A percentile compares a stretch with the other conserved stretches of the same genome.
These are phyloP conservation scores for Eumeta japonica DNA, from an alignment of 1,140 invertebrate species.

Conservation along the genomic window DNA sequence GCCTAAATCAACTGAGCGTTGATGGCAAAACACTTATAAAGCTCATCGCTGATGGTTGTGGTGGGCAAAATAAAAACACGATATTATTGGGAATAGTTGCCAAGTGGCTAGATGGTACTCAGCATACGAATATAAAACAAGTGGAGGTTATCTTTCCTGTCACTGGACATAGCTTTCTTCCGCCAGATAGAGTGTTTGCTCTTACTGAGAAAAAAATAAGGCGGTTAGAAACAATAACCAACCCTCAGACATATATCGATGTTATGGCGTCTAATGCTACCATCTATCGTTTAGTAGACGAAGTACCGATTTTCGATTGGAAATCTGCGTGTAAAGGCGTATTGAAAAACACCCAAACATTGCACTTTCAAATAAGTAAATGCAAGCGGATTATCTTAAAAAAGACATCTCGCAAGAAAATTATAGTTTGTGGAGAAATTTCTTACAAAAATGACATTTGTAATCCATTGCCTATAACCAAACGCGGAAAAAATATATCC, in stretches of 20 bases:
- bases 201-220: constrained; percentile 12
- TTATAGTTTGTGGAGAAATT: too few relatives aligned
- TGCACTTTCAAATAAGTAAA: constrained; percentile 1
- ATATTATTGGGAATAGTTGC: constrained; percentile 13
- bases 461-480: too few relatives aligned
- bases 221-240: constrained; percentile 1
- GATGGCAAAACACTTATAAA: constrained; percentile 13
- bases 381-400: constrained; percentile 1
- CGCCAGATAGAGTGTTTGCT: constrained; percentile 25
- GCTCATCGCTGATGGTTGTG: constrained; percentile 21
- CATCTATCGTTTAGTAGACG: not conserved
- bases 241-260: not conserved
- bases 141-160: constrained; percentile 16
- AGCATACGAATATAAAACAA: constrained; percentile 4
- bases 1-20: constrained; percentile 14
- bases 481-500: too few relatives aligned
- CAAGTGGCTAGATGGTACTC: constrained; percentile 12
- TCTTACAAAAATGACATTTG: too few relatives aligned
- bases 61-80: constrained; percentile 31
- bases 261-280: not conserved
- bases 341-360: not conserved
- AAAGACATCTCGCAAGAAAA: too few relatives aligned
- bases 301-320: constrained; percentile 1
- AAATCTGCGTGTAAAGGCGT: not conserved
- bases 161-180: constrained; percentile 21